Conservation (phyloP, 2,797 vertebrate genomes). For the Sebastiscus albofasciatus region DNA sequence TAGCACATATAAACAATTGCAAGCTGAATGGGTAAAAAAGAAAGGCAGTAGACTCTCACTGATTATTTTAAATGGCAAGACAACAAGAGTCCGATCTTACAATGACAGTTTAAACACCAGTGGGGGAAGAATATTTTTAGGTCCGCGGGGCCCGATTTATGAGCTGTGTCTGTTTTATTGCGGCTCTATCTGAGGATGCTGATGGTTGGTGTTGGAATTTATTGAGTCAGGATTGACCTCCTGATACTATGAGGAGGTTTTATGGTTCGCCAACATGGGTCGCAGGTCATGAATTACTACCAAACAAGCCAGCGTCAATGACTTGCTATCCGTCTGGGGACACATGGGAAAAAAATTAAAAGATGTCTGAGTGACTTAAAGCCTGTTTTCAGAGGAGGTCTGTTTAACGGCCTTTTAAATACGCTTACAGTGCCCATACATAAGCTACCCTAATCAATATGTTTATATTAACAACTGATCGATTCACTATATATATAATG, state of each 20-base stretch:
- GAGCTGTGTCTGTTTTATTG: constrained; percentile 69
- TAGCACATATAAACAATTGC: not conserved
- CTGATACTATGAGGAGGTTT: constrained; percentile 63
- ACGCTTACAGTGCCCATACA: not conserved
- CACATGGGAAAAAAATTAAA: constrained; percentile 24
- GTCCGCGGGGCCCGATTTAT: constrained; percentile 64
- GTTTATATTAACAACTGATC: not conserved
- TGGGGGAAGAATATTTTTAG: constrained; percentile 50
- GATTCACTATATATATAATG: not conserved
- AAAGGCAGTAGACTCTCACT: constrained; percentile 11
- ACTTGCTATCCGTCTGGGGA: constrained; percentile 53
- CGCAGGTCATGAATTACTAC: constrained; percentile 75
- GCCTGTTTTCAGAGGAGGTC: not conserved
- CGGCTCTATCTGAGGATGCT: constrained; percentile 57
- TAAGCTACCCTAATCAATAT: not conserved
- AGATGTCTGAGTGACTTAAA: constrained; percentile 13
- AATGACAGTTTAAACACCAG: constrained; percentile 58
- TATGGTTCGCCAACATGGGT: constrained; percentile 72
- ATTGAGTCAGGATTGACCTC: constrained; percentile 69
- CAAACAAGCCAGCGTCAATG: constrained; percentile 66
- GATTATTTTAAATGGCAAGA: constrained; percentile 49
- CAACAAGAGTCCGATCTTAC: constrained; percentile 45
- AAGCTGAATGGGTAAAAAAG: not conserved
- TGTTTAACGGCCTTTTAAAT: constrained; percentile 27
- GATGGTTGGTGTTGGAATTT: constrained; percentile 69